phyloP scores from a whole-genome alignment of 2,888 invertebrate species.

The Drosophila fungiperda region DNA sequence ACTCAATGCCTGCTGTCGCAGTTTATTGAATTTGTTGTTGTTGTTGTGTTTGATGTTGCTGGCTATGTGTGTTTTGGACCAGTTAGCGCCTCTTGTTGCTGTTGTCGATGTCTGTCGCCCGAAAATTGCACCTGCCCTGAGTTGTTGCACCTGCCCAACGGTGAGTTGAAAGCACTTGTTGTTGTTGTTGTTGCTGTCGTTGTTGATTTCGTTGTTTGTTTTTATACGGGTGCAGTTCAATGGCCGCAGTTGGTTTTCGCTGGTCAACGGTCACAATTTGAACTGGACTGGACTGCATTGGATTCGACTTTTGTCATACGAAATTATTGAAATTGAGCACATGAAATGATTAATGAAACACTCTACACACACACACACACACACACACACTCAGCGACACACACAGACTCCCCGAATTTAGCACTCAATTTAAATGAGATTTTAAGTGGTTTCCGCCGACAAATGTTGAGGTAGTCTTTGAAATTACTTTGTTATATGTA shows the following conservation, averaged over 20 bases:
- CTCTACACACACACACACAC: not conserved
- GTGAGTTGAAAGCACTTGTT: constrained; percentile 46
- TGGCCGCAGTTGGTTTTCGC: constrained; percentile 39
- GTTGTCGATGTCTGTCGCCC: constrained; percentile 33
- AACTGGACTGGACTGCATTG: constrained; percentile 6
- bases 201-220: constrained; percentile 53
- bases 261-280: constrained; percentile 41
- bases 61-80: constrained; percentile 49
- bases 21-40: constrained; percentile 53
- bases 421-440: constrained; percentile 24
- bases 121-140: constrained; percentile 69
- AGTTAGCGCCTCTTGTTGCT: constrained; percentile 58
- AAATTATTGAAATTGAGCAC: constrained; percentile 51
- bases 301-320: constrained; percentile 23
- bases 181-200: constrained; percentile 23
- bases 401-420: not conserved
- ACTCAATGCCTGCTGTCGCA: constrained; percentile 32
- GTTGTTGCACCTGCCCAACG: constrained; percentile 70
- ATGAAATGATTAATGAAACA: constrained; percentile 23
- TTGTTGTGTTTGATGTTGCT: constrained; percentile 41
- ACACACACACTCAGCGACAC: not conserved
- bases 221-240: constrained; percentile 62
- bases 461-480: constrained; percentile 21
- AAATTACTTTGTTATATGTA: not conserved
- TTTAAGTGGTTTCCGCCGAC: constrained; percentile 18